phyloP scores from a whole-genome alignment of 2,888 invertebrate species.

The Cryptus armator region DNA sequence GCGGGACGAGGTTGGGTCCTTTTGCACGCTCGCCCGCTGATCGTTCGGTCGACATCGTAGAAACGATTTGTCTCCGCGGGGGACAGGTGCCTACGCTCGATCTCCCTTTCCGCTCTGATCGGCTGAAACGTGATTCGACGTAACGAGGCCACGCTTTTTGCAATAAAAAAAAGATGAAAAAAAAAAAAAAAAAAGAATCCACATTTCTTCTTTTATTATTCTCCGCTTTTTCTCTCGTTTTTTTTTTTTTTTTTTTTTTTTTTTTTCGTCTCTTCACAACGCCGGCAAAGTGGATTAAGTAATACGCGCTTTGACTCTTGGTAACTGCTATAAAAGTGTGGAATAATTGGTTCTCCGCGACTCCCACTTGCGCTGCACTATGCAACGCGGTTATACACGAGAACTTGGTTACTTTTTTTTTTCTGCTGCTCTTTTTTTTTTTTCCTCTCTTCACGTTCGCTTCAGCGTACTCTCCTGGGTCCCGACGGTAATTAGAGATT shows the following conservation, averaged over 20 bases:
- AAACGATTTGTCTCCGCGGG: constrained; percentile 71
- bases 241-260: constrained; percentile 1
- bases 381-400: constrained; percentile 6
- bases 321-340: constrained; percentile 36
- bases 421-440: constrained; percentile 30
- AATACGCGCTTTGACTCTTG: constrained; percentile 33
- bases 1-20: constrained; percentile 23
- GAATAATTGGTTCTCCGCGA: constrained; percentile 43
- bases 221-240: background rate
- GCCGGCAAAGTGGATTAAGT: constrained; percentile 52
- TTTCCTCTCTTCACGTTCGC: constrained; percentile 29
- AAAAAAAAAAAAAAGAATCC: background rate
- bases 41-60: constrained; percentile 67
- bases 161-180: constrained; percentile 21
- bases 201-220: background rate
- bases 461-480: constrained; percentile 42
- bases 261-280: background rate
- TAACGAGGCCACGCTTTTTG: constrained; percentile 39
- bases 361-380: constrained; percentile 28
- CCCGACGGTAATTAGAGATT: constrained; percentile 67
- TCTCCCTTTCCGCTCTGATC: constrained; percentile 53
- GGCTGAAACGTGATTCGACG: constrained; percentile 55
- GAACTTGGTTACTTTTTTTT: constrained; percentile 11
- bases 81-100: constrained; percentile 58
- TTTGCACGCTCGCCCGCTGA: constrained; percentile 59